Base-by-base conservation (phyloP, 2,888 invertebrate species). In the Steinernema hermaphroditum region DNA sequence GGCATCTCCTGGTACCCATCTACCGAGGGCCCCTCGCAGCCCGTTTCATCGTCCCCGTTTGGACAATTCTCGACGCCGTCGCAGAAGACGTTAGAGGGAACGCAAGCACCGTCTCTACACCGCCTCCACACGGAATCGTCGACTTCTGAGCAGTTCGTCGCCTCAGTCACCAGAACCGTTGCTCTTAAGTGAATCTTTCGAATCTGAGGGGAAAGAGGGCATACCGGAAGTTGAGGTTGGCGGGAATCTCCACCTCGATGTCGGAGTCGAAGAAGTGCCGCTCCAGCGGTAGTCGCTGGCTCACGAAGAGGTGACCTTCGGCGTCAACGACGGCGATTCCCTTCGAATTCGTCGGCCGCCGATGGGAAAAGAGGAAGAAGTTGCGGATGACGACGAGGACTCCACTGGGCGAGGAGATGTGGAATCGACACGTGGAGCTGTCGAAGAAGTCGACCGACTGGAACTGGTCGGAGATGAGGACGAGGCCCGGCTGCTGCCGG, bases 311-410 rank as follows among this genome's bases (percentile, higher is more conserved):
- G n/a, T 46, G 46, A 2, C 46, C 46, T 4, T 46, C 16, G 46
- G n/a, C 19, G 16, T 46, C 46, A 4, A 4, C 2, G 19, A 46
- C 46, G 4, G n/a, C 19, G 46, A 46, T 46, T 16, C n/a, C 46
- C 19, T 16, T 6, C 16, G 46, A 46, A n/a, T 6, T 46, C 46
- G 6, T 46, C n/a, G 46, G 46, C 6, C 46, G 46, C n/a, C 46
- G 6, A 16, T 46, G 46, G 8, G 46, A 46, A n/a, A 46, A 46
- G 46, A 46, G 46, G 46, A 46, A 46, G 46, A 46, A 46, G 46
- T 46, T 46, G 46, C 46, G 46, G 46, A 46, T 16, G 46, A 46
- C 46, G 46, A 46, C 46, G 46, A 46, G 46, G 46, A 46, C 19
- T 6, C 46, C 46, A 4, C 16, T 6, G 19, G 16, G 16, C 46